phyloP scores from a whole-genome alignment of 1,140 invertebrate genomes.

The Carcinoscorpius rotundicauda region DNA sequence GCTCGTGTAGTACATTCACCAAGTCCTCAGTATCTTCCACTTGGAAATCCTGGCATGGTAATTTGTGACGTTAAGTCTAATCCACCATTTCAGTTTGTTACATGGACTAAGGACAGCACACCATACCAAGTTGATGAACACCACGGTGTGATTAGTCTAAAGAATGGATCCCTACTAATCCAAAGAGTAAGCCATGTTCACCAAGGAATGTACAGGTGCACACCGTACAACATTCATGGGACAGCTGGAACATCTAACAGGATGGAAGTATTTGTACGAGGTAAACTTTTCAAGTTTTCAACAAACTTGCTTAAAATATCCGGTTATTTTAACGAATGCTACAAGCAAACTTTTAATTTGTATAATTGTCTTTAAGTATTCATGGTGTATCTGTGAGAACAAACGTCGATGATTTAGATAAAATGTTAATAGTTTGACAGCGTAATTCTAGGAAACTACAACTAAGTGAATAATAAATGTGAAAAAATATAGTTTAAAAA shows the following conservation, averaged over 20 bases:
- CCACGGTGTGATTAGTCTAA: conserved; percentile 83
- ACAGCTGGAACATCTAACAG: conserved; percentile 79
- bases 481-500: too few species aligned
- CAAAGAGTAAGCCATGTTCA: conserved; percentile 42
- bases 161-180: conserved; percentile 82
- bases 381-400: too few species aligned
- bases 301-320: too few species aligned
- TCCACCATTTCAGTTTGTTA: conserved; percentile 85
- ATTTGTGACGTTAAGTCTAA: conserved; percentile 95
- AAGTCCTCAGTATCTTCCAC: conserved; percentile 84
- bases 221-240: conserved; percentile 85
- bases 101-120: conserved; percentile 91
- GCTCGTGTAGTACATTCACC: conserved; percentile 91
- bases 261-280: conserved; percentile 82
- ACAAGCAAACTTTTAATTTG: too few species aligned
- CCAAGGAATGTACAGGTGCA: conserved; percentile 75
- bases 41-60: conserved; percentile 80
- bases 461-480: too few species aligned
- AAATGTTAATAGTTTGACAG: too few species aligned
- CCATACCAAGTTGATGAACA: conserved; percentile 82
- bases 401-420: too few species aligned
- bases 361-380: too few species aligned
- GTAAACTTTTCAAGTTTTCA: conserved; percentile 5
- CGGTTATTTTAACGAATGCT: too few species aligned
- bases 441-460: too few species aligned